Evolutionary conservation across 2,797 vertebrate species (phyloP).

Genomic region (Liparis tanakae): DNA sequence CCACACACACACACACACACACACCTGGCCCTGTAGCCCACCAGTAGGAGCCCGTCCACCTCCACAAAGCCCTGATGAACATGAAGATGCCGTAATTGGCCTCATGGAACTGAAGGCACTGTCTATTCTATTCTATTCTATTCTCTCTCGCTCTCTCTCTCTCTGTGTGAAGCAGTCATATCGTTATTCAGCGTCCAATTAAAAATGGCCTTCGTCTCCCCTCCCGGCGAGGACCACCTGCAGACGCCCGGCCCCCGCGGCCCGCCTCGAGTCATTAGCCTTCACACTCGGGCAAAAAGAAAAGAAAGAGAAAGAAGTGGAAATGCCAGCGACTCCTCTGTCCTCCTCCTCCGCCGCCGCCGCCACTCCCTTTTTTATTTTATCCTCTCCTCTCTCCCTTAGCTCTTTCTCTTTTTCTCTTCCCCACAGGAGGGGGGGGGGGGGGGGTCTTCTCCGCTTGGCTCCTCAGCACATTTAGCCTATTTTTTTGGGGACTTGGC

Average conservation of each 20-base stretch:
- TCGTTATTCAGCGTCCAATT: constrained; percentile 80
- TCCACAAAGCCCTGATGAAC: constrained; percentile 46
- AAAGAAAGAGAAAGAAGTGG: constrained; percentile 35
- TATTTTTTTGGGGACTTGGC: constrained; percentile 45
- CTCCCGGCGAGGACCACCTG: constrained; percentile 73
- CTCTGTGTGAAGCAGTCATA: constrained; percentile 59
- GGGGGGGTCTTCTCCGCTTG: constrained; percentile 43
- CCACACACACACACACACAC: too few relatives aligned
- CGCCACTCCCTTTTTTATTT: constrained; percentile 25
- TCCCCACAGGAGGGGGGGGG: constrained; percentile 37
- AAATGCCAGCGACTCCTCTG: constrained; percentile 62
- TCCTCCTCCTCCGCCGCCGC: constrained; percentile 34
- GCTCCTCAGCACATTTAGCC: constrained; percentile 53
- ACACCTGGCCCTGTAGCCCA: not conserved
- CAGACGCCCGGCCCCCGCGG: constrained; percentile 56
- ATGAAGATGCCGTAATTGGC: constrained; percentile 64
- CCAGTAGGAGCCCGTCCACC: constrained; percentile 22
- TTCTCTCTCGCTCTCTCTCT: not conserved
- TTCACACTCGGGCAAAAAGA: constrained; percentile 29
- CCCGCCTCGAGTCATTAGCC: constrained; percentile 68
- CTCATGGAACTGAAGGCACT: constrained; percentile 57
- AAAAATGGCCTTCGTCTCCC: constrained; percentile 68
- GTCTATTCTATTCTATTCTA: constrained; percentile 35
- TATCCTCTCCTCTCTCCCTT: constrained; percentile 16
- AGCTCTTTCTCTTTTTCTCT: constrained; percentile 30